These are phyloP conservation scores for Nansenia antarctica DNA, from an alignment of 2,113 vertebrate species.

Conservation along the genomic window DNA sequence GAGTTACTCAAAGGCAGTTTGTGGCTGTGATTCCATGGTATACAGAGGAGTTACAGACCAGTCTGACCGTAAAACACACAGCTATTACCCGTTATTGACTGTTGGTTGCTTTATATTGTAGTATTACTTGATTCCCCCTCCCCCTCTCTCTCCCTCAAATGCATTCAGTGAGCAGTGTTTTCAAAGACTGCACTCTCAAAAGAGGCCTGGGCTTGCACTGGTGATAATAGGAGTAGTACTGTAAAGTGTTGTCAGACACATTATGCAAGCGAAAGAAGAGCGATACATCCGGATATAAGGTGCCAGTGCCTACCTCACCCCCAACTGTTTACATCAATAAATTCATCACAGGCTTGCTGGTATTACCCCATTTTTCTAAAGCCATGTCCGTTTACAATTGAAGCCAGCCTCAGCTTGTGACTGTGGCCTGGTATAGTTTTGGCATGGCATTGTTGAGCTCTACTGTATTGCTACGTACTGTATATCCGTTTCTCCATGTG, in stretches of 20 bases:
- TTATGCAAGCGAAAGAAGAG: neutral
- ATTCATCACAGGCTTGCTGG: constrained; percentile 1
- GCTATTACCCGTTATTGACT: neutral
- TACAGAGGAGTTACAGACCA: neutral
- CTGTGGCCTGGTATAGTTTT: neutral
- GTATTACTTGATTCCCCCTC: neutral
- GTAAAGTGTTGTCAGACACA: neutral
- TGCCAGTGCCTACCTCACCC: neutral
- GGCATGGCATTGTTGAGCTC: neutral
- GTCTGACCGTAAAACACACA: neutral
- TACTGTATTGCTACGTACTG: neutral
- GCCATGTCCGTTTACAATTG: neutral
- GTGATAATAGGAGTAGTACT: neutral
- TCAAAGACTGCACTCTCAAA: neutral
- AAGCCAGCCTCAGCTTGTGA: neutral
- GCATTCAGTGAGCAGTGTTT: neutral
- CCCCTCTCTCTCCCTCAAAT: neutral
- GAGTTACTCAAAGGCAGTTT: neutral
- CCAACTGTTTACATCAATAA: neutral
- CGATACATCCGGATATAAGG: constrained; percentile 1
- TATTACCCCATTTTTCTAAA: neutral
- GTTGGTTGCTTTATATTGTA: neutral
- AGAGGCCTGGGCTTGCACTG: neutral
- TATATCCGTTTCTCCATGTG: neutral
- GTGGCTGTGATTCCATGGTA: neutral